phyloP scores from a whole-genome alignment of 2,113 vertebrate genomes.

The Lutjanus erythropterus region DNA sequence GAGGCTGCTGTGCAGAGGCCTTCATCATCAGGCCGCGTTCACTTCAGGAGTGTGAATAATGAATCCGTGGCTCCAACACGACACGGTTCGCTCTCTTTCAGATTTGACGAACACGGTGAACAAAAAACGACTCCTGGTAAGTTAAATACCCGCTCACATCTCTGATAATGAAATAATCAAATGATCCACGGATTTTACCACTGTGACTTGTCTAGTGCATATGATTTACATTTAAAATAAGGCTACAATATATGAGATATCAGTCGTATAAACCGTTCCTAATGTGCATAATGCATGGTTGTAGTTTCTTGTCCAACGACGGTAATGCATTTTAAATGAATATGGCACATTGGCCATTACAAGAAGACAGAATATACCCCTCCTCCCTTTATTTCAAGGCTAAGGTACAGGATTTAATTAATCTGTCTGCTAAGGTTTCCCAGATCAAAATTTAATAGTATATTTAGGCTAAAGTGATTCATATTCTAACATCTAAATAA shows the following conservation, averaged over 20 bases:
- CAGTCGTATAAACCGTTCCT: not conserved
- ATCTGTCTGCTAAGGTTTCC: not conserved
- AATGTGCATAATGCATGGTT: not conserved
- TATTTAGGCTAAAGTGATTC: not conserved
- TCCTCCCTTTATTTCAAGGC: not conserved
- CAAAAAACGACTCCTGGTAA: not conserved
- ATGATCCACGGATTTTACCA: not conserved
- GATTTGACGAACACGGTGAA: not conserved
- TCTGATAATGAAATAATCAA: not conserved
- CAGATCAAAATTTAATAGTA: not conserved
- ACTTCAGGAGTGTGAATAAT: not conserved
- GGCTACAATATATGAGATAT: not conserved
- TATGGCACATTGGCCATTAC: no score
- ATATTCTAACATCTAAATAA: not conserved
- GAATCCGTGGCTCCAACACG: not conserved
- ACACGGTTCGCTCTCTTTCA: constrained; percentile 30
- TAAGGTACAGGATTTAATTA: not conserved
- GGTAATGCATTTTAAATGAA: not conserved
- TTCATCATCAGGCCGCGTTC: not conserved
- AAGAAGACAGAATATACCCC: no score
- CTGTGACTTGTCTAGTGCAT: not conserved
- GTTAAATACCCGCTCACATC: not conserved
- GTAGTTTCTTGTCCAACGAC: not conserved
- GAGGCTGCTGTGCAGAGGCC: not conserved
- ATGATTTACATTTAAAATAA: not conserved